phyloP scores from a whole-genome alignment of 2,888 invertebrate species.

The Patella pellucida region DNA sequence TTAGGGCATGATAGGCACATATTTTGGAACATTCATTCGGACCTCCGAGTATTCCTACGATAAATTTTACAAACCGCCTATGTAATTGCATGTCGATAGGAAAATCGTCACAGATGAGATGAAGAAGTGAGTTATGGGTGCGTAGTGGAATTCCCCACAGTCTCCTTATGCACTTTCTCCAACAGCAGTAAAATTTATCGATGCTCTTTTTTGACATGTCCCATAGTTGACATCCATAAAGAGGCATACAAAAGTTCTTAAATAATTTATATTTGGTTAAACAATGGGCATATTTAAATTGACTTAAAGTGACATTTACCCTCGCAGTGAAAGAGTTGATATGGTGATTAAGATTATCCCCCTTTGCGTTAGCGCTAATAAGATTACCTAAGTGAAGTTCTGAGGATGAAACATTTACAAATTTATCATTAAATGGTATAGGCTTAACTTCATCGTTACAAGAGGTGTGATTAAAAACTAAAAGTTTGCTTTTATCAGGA shows the following conservation, averaged over 20 bases:
- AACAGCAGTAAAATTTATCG: neutral
- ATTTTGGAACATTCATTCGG: neutral
- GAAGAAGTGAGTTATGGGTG: neutral
- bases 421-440: neutral
- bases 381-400: neutral
- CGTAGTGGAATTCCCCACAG: neutral
- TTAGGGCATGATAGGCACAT: neutral
- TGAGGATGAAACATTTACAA: neutral
- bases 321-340: neutral
- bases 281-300: neutral
- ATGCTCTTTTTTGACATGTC: neutral
- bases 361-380: neutral
- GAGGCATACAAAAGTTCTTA: conserved; percentile 3
- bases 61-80: neutral
- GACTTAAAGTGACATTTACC: neutral
- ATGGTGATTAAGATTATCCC: neutral
- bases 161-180: neutral
- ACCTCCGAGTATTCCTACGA: neutral
- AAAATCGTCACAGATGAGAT: neutral
- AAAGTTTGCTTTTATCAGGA: conserved; percentile 10
- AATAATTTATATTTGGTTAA: neutral
- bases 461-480: neutral
- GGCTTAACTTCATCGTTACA: neutral
- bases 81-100: neutral
- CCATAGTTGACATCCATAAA: neutral